Evolutionary conservation across 2,888 invertebrate species (phyloP), one percentile per base, ranked within the genome.

Genomic region (Cataglyphis cursor): DNA sequence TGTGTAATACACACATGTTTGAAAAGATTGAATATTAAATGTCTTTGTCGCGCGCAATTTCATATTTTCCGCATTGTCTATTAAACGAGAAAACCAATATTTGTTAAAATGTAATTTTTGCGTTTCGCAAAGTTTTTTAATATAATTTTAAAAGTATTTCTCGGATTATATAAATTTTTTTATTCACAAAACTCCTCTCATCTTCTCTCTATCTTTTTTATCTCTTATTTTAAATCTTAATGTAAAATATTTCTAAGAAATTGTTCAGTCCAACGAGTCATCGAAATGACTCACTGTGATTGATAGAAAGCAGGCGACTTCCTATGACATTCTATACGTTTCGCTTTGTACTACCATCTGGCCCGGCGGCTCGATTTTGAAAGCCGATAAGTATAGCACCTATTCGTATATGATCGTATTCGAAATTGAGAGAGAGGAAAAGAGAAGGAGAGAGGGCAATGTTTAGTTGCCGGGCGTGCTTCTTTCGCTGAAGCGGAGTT

Each of bases 261-360:
- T 65, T 15, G 21, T 65, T 65, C 12, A 38, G 66, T 12, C 44
- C n/a, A n/a, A 15, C 18, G 38, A 31, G 31, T 76, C 28, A 38
- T 35, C 66, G 54, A 65, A 66, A 51, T 51, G 38, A 54, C 38
- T 54, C 21, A 18, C 5, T 9, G 18, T 75, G 75, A 65, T 18
- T 51, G 65, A 75, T 65, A 65, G 65, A 48, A 76, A 54, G 41
- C 31, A 21, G 18, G 10, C 66, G 54, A 70, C 21, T 57, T 31
- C 59, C 41, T 44, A 48, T 59, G 59, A 48, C 41, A 44, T 21
- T 68, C 15, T 65, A 44, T 59, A 44, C 21, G 15, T 24, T 44
- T 70, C 61, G 70, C 44, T 70, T 80, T 78, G 38, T 68, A 35
- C 4, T 18, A 76, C 44, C 70, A 70, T 59, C 57, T 59, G 70